Evolutionary conservation across 2,797 vertebrate genomes (phyloP).

Genomic region (Hippocampus kuda): DNA sequence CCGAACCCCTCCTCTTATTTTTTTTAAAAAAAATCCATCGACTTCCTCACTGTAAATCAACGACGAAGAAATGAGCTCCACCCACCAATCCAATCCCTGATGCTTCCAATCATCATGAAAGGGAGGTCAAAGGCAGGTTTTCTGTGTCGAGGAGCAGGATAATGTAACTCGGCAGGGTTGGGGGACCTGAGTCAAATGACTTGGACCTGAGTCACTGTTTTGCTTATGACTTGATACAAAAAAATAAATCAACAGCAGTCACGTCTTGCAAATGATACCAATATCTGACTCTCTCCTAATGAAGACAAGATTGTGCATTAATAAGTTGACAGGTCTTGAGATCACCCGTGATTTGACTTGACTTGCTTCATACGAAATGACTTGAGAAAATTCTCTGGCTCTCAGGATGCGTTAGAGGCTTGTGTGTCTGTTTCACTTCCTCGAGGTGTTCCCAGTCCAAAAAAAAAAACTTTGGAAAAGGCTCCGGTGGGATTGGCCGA

Average conservation of each 20-base stretch:
- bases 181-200: neutral
- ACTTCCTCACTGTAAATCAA: slow-evolving; percentile 31
- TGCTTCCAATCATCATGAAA: slow-evolving; percentile 42
- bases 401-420: neutral
- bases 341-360: neutral
- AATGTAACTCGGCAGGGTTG: slow-evolving; percentile 1
- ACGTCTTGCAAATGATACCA: neutral
- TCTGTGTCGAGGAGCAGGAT: slow-evolving; percentile 22
- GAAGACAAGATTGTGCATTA: neutral
- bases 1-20: slow-evolving; percentile 7
- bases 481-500: slow-evolving; percentile 42
- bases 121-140: slow-evolving; percentile 40
- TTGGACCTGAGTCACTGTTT: neutral
- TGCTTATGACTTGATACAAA: neutral
- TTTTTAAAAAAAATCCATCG: slow-evolving; percentile 2
- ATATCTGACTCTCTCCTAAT: neutral
- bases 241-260: neutral
- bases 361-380: neutral
- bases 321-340: neutral
- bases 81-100: slow-evolving; percentile 5
- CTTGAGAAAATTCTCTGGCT: slow-evolving; percentile 4
- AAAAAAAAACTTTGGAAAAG: slow-evolving; percentile 19
- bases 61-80: slow-evolving; percentile 27
- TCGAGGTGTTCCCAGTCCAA: slow-evolving; percentile 8
- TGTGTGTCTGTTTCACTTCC: neutral